Base-by-base conservation (phyloP, 35 echinoderm and acorn worm genomes). In the Diadema setosum region DNA sequence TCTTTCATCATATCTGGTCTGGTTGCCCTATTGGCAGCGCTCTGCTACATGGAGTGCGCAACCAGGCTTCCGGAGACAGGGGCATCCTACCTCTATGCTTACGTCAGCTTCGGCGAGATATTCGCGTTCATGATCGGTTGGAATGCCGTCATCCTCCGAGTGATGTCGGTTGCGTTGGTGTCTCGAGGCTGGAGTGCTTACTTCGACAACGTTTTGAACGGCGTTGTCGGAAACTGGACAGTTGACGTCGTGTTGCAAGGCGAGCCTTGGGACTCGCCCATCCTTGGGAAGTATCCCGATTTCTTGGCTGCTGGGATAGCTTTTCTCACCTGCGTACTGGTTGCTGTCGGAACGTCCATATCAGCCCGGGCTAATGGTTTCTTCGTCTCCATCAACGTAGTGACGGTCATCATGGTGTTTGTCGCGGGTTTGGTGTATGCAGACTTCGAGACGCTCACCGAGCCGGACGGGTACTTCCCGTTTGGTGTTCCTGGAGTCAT, bases 111-210 rank as follows among this genome's bases (percentile, higher is more conserved):
- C 37, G 93, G 93, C 4, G 93, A 95, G 39, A 85, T 95, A 0
- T 85, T 90, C 64, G 93, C 88, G n/a, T 91, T 95, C 35, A 58
- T 81, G 42, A 91, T 95, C 63, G 93, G 93, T 15, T 95, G 93
- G 93, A 95, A 86, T 9, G 88, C 88, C 45, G 67, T 95, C 35
- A 80, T 95, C 24, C 82, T 90, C 40, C 63, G 88, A 3, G 56
- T 91, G 12, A 41, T 86, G 23, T 83, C 70, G 2, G 58, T 64
- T 0, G 93, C 93, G 7, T 70, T 84, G 20, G 78, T 91, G 15
- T 44, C 88, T 4, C 83, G 88, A 23, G 93, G 87, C 34, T 95
- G 88, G 83, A 95, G 93, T 52, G 87, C 87, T 0, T 95, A 95
- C 55, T 95, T 95, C 46, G 93, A 95, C 65, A 89, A 95, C 30